Conservation (phyloP, 2,113 vertebrate genomes). For the Notiomystis cincta region DNA sequence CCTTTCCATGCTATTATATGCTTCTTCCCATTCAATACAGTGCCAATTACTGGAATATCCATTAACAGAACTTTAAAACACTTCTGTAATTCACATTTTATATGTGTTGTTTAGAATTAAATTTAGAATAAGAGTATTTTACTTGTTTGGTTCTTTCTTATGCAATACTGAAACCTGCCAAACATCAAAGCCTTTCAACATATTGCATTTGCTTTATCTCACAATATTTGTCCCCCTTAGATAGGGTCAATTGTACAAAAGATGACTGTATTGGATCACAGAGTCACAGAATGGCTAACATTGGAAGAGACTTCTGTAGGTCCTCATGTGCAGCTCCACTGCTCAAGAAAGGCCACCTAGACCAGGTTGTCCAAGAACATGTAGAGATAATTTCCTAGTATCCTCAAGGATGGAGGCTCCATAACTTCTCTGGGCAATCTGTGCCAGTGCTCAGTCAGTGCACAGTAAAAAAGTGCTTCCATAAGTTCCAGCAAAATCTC, state of each 20-base stretch:
- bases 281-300: not conserved
- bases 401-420: not conserved
- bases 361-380: not conserved
- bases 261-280: not conserved
- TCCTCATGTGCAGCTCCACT: rapidly evolving
- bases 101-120: not conserved
- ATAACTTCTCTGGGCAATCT: not conserved
- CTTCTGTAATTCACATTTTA: not conserved
- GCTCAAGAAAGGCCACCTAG: not conserved
- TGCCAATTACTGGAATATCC: not conserved
- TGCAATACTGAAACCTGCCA: not conserved
- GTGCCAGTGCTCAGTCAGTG: not conserved
- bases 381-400: not conserved
- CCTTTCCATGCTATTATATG: not conserved
- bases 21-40: not conserved
- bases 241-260: not conserved
- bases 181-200: not conserved
- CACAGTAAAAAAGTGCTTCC: not conserved
- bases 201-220: not conserved
- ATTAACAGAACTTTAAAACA: not conserved
- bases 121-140: not conserved
- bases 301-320: not conserved
- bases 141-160: not conserved
- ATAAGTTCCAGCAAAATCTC: not conserved
- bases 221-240: not conserved